Evolutionary conservation across 2,888 invertebrate species (phyloP), one percentile per base, ranked within the genome.

Genomic region (Brachyptera risi): DNA sequence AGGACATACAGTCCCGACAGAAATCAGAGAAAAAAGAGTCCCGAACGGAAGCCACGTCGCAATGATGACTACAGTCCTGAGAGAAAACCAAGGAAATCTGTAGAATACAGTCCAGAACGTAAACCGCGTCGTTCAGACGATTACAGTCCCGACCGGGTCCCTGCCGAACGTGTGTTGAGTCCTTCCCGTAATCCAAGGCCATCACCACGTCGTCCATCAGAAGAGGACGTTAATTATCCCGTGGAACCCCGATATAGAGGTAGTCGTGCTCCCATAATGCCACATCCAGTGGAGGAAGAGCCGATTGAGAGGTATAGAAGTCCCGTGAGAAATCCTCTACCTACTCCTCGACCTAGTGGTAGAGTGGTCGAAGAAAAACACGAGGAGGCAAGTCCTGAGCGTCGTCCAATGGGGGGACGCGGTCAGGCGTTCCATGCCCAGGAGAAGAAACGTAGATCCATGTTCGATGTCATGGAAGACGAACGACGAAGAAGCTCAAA

Each of bases 401-500:
- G 40, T 3, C 59, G 54, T 1, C 40, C 56, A n/a, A 21, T 42
- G 9, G 19, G 37, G 13, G 44, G 19, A n/a, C 37, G 60, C 5
- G 58, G 49, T 4, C 38, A 35, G 11, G 40, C 21, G 13, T 42
- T 54, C 17, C 19, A 21, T 9, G 54, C 17, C n/a, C 54, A 57
- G 15, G 63, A 60, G 23, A 62, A 63, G 57, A 64, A 64, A 42
- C 49, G 66, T 9, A 58, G 66, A 5, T 64, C 66, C 11, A 63
- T 66, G 64, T 66, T 64, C 35, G 66, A 65, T 74, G 68, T 76
- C 37, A 72, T 76, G 27, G 77, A 77, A 68, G 78, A 78, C 42
- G 78, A 78, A 50, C 76, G 77, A 64, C 71, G 74, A 60, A 71
- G 74, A 56, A 76, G 74, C 65, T 78, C 76, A 0, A 74, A 72